Conservation (phyloP, 2,888 invertebrate species). For the Agrochola lychnidis region DNA sequence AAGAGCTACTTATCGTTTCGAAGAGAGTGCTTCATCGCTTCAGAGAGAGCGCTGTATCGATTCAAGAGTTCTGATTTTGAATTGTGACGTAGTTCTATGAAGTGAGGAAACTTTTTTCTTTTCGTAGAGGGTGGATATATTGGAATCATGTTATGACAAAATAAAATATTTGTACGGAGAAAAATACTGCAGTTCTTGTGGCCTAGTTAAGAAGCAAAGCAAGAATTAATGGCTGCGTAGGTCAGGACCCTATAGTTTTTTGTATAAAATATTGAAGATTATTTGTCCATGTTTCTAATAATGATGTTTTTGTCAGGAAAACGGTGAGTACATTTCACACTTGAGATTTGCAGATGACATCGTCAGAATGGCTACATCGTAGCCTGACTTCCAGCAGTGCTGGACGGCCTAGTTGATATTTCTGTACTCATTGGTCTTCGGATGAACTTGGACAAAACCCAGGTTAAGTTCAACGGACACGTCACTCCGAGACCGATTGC, state of each 20-base stretch:
- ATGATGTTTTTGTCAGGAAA: background rate
- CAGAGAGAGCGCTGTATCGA: constrained; percentile 12
- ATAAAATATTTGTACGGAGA: background rate
- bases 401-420: too few relatives aligned
- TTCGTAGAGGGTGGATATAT: background rate
- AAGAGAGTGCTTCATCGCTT: constrained; percentile 25
- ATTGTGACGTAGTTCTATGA: constrained; percentile 22
- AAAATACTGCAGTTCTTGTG: background rate
- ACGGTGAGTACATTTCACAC: too few relatives aligned
- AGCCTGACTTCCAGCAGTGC: too few relatives aligned
- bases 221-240: too few relatives aligned
- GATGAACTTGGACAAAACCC: too few relatives aligned
- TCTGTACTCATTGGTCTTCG: too few relatives aligned
- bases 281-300: background rate
- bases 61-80: constrained; percentile 41
- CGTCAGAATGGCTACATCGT: too few relatives aligned
- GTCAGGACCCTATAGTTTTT: background rate
- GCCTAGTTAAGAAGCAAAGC: background rate
- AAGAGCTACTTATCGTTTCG: constrained; percentile 18
- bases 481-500: too few relatives aligned
- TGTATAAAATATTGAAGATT: background rate
- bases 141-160: background rate
- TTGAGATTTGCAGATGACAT: too few relatives aligned
- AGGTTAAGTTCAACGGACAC: too few relatives aligned
- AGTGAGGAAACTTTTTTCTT: background rate